Base-by-base conservation (phyloP, 2,888 invertebrate species). In the Habrosyne pyritoides region DNA sequence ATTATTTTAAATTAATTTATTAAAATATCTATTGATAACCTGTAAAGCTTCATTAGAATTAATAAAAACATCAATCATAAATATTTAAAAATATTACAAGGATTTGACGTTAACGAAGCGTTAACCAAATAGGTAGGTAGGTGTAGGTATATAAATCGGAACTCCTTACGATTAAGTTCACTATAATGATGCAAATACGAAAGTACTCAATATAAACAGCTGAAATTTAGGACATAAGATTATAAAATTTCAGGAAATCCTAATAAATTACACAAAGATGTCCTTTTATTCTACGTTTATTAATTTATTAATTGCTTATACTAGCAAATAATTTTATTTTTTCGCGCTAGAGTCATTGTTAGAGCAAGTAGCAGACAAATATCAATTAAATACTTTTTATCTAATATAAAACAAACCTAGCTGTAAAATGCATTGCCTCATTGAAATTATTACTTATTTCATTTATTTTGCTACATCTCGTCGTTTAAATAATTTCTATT, bases 401-500 rank as follows among this genome's bases (percentile, higher is more conserved):
- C 21, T 4, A 33, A n/a, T n/a, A n/a, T 28, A 26, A 18, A 2
- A 12, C 28, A n/a, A 26, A 14, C 21, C 22, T 14, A 26, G 12
- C 22, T 14, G 10, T 10, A 52, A 30, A 28, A 54, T 21, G 30
- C 73, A 48, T 67, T 62, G 73, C 71, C 73, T 62, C 59, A 62
- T 57, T 62, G 72, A 72, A 66, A 57, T 59, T 57, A 61, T 58
- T 61, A 61, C 56, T 51, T 47, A 14, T 36, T 24, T n/a, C 53
- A 47, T n/a, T 42, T 49, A 42, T 21, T 21, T 46, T 48, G 6
- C 10, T 55, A 28, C 2, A 56, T 49, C 64, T 72, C 55, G 65
- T 60, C 66, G 64, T 66, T 68, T 65, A 63, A 26, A 30, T 54
- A 47, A 48, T 59, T 54, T 57, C 64, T 63, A 75, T 75, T 73